Conservation (phyloP, 2,797 vertebrate species). For the Labeo calbasu region DNA sequence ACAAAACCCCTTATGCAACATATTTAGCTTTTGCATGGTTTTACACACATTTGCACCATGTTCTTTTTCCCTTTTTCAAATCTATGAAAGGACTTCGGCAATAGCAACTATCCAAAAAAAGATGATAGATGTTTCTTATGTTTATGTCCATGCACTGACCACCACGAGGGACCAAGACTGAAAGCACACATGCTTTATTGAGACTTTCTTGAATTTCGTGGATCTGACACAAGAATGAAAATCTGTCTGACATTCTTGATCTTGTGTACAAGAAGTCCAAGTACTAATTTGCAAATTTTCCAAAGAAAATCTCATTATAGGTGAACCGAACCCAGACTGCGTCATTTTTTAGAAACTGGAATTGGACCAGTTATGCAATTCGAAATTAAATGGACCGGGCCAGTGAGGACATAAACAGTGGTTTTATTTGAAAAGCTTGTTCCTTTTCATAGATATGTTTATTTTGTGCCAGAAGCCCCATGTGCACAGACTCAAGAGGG, state of each 20-base stretch:
- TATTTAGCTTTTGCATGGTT: neutral
- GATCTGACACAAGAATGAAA: neutral
- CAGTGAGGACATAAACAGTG: conserved; percentile 55
- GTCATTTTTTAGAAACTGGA: neutral
- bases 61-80: neutral
- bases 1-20: conserved; percentile 14
- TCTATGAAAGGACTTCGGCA: conserved; percentile 22
- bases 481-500: conserved; percentile 45
- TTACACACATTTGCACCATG: conserved; percentile 18
- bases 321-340: neutral
- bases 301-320: neutral
- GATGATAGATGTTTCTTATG: neutral
- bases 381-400: neutral
- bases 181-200: neutral
- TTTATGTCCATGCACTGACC: neutral
- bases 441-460: conserved; percentile 77
- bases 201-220: neutral
- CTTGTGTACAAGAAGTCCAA: neutral
- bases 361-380: neutral
- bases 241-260: neutral
- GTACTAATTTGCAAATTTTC: neutral
- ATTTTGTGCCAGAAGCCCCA: conserved; percentile 75
- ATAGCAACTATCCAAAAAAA: neutral
- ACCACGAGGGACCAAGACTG: neutral
- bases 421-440: conserved; percentile 68